Conservation (phyloP, 2,888 invertebrate species). For the Leptopterna dolabrata region DNA sequence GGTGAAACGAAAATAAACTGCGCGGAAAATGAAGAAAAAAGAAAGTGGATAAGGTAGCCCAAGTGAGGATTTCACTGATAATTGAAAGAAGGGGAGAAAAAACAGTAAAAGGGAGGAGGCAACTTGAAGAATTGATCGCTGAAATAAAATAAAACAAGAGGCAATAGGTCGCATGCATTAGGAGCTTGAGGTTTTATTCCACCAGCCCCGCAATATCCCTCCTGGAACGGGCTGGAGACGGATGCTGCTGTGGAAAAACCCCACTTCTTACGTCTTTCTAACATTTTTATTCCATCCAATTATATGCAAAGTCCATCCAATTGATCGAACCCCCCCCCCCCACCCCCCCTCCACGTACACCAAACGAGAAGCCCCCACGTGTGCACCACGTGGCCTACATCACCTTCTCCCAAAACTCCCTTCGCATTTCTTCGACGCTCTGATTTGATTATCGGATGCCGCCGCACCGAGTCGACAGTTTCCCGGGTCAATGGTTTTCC, state of each 20-base stretch:
- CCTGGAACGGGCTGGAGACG: neutral
- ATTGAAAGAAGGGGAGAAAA: neutral
- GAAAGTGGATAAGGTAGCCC: neutral
- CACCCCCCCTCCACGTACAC: neutral
- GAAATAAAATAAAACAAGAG: neutral
- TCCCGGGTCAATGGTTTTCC: neutral
- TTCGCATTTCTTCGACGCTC: neutral
- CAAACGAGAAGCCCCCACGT: neutral
- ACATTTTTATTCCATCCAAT: slow-evolving; percentile 25
- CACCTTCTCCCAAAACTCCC: neutral
- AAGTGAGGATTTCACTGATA: neutral
- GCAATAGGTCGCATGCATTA: slow-evolving; percentile 10
- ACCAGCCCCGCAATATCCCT: neutral
- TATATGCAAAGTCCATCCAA: slow-evolving; percentile 19
- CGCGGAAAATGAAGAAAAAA: neutral
- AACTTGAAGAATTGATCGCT: neutral
- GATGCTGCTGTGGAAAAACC: neutral
- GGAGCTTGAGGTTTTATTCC: neutral
- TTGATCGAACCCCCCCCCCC: slow-evolving; percentile 7
- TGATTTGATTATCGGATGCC: neutral
- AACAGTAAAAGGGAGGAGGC: neutral
- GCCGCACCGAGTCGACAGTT: neutral
- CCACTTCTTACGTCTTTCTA: slow-evolving; percentile 15
- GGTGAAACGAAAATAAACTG: neutral
- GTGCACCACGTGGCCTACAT: neutral